Base-by-base conservation (phyloP, 2,888 invertebrate species). In the Cephus pygmeus region DNA sequence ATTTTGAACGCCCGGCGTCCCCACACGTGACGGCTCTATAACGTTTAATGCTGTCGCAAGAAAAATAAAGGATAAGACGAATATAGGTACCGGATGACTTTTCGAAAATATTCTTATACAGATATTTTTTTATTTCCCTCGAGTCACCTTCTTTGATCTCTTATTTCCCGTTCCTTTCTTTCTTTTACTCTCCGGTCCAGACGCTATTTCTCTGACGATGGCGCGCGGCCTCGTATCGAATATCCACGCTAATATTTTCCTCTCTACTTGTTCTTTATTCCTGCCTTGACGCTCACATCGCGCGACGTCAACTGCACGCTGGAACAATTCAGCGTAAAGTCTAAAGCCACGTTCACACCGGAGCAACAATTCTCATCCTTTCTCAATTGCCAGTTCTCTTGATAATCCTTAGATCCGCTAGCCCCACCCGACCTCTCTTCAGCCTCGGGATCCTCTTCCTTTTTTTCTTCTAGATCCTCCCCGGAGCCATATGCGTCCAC, bases 271-370 rank as follows among this genome's bases (percentile, higher is more conserved):
- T 71, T 71, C 34, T 71, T 71, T 71, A 33, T 71, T 71, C 71
- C 71, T 12, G 85, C 80, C 80, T 81, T 87, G 68, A 87, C 79
- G 74, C 77, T 86, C 74, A 85, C 81, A 77, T 89, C 87, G n/a
- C 90, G 86, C 23, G 88, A 87, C 34, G 87, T 87, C 81, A 90
- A 84, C 81, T 87, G 88, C 76, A 90, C 83, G 82, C 89, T 87
- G 81, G 82, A 88, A 82, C 90, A 90, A 82, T 89, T 88, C 79
- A 90, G 83, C 69, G 88, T 88, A 77, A 90, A 89, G 79, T 90
- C 88, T 69, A 90, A 86, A 69, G 89, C 87, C 73, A 87, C 85
- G 81, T 87, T 88, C 77, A 87, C 85, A 78, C 86, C 85, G 75
- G 84, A 77, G 79, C 88, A 88, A 76, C 85, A 84, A 34, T 78